phyloP scores from a whole-genome alignment of 2,888 invertebrate species.

The Oligia strigilis region DNA sequence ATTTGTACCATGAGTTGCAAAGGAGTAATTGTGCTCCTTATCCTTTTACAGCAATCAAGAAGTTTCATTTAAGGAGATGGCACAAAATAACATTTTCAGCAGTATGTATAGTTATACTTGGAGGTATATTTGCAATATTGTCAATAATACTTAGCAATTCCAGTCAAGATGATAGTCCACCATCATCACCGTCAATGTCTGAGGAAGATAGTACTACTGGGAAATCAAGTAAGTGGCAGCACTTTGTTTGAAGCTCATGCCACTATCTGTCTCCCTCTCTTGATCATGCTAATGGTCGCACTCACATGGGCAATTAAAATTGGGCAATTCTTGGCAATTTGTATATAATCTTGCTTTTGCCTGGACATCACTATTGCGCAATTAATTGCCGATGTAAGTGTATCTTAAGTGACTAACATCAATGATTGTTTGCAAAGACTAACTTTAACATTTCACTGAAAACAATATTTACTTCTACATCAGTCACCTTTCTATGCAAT shows the following conservation, averaged over 20 bases:
- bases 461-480: background rate
- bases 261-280: background rate
- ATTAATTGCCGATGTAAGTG: background rate
- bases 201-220: slow-evolving; percentile 62
- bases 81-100: slow-evolving; percentile 79
- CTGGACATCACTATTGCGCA: background rate
- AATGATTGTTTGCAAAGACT: slow-evolving; percentile 1
- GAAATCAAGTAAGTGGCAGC: slow-evolving; percentile 65
- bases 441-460: background rate
- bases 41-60: slow-evolving; percentile 74
- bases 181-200: slow-evolving; percentile 44
- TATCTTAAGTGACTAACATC: slow-evolving; percentile 34
- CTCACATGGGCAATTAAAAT: slow-evolving; percentile 21
- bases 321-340: background rate
- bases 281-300: slow-evolving; percentile 19
- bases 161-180: slow-evolving; percentile 60
- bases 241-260: background rate
- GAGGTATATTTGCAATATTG: slow-evolving; percentile 78
- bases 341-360: background rate
- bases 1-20: slow-evolving; percentile 8
- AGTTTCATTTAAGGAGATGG: slow-evolving; percentile 75
- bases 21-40: slow-evolving; percentile 1
- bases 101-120: slow-evolving; percentile 76
- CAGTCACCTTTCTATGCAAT: background rate
- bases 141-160: slow-evolving; percentile 73